A percentile compares a stretch with the other conserved stretches of the same genome.
Evolutionary conservation across 2,797 vertebrate species (phyloP).

Genomic region (Danio albolineatus): DNA sequence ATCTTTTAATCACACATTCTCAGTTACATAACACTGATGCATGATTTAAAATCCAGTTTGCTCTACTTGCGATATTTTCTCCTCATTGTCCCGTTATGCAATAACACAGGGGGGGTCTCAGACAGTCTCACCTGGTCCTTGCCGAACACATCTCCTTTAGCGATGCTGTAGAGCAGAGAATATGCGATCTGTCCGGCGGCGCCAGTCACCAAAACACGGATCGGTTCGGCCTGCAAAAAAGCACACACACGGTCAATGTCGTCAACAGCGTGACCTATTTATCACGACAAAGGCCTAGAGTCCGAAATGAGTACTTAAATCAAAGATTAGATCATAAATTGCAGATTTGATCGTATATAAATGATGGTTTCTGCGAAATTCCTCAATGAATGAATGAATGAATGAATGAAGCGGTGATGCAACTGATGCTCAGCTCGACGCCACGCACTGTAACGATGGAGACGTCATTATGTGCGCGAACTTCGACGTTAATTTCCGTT

Average conservation of each 20-base stretch:
- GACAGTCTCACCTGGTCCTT: constrained; percentile 88
- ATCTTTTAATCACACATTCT: neutral
- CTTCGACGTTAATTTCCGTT: neutral
- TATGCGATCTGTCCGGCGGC: constrained; percentile 97
- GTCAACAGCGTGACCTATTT: constrained; percentile 13
- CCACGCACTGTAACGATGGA: neutral
- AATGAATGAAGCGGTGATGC: constrained; percentile 32
- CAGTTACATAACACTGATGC: constrained; percentile 7
- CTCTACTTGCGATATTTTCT: neutral
- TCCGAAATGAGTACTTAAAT: neutral
- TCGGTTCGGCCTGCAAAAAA: constrained; percentile 81
- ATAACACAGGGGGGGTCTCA: neutral
- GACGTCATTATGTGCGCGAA: constrained; percentile 10
- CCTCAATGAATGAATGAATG: neutral
- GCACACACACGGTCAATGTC: constrained; percentile 13
- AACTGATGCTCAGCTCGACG: constrained; percentile 32
- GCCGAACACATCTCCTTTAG: constrained; percentile 96
- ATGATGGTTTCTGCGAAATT: neutral
- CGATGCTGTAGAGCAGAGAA: constrained; percentile 93
- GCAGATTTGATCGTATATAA: neutral
- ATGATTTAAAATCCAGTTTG: neutral
- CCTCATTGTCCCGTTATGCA: neutral
- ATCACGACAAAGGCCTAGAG: neutral
- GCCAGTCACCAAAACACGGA: constrained; percentile 93
- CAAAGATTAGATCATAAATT: neutral